Base-by-base conservation (phyloP, 2,888 invertebrate genomes). In the Thera britannica region DNA sequence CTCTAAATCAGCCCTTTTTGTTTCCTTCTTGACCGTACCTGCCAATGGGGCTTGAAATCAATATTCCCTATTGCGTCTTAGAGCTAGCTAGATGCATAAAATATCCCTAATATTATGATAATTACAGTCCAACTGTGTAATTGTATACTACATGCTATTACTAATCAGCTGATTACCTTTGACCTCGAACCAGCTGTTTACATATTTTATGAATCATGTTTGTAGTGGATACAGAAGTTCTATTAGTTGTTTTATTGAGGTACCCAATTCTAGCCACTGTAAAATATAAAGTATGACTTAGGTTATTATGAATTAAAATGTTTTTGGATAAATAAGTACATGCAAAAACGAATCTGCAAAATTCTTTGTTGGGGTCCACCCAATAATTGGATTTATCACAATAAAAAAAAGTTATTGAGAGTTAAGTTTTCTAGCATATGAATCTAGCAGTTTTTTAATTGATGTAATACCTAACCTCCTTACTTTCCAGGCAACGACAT, bases 401-500 rank as follows among this genome's bases (percentile, higher is more conserved):
- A 23, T 1, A 23, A 23, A 23, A 23, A 23, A 23, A 23, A 7
- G 41, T 7, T 41, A 4, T 1, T 41, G 6, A 41, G 7, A 41
- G 7, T 0, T 46, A 9, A 1, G 9, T 41, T 9, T 46, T 7
- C 44, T 46, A 46, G 44, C 44, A 46, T 46, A 46, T 9, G 9
- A 9, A 46, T 46, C 44, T 9, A 3, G 9, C 2, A 46, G 44
- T 9, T 46, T 46, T 46, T 9, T 9, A 9, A 9, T 46, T 46
- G 6, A 46, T 7, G 1, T 46, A 46, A 46, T 46, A 46, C 9
- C 41, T 9, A 9, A 9, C 9, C 9, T 5, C 2, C n/a, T 35
- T 62, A 58, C 65, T 84, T 84, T 80, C 7, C 89, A 97, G 97
- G 96, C 97, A 49, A 94, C 96, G 80, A 95, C 96, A 89, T 96